Percentiles rank a stretch among this genome's conserved stretches.
Evolutionary conservation across 2,888 invertebrate species (phyloP).

Genomic region (Neoascia interrupta): DNA sequence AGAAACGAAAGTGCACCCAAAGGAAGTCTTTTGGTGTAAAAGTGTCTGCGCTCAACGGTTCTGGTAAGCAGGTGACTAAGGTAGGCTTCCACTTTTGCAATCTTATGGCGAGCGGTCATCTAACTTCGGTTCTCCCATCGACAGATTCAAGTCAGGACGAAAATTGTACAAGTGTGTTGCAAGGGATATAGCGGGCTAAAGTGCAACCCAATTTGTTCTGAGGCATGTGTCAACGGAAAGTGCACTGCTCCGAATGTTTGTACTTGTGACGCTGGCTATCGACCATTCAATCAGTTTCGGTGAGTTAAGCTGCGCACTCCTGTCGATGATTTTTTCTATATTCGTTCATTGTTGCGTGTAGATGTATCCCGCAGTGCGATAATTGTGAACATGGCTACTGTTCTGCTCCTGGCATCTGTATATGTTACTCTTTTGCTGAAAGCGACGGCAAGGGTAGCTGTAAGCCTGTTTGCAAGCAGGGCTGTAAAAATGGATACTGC

Average conservation of each 20-base stretch:
- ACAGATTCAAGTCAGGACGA: conserved; percentile 38
- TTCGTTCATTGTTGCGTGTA: too few relatives aligned
- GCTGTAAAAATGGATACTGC: conserved; percentile 76
- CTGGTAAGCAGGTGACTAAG: conserved; percentile 3
- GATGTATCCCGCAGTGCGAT: conserved; percentile 75
- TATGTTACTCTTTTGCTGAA: conserved; percentile 73
- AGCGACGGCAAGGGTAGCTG: conserved; percentile 71
- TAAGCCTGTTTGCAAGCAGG: conserved; percentile 73
- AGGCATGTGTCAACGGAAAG: conserved; percentile 71
- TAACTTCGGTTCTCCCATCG: not conserved
- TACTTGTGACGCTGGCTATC: conserved; percentile 78
- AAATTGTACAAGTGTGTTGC: conserved; percentile 71
- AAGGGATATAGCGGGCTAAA: conserved; percentile 45
- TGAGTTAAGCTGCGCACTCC: conserved; percentile 21
- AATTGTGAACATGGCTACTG: conserved; percentile 75
- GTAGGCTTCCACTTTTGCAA: too few relatives aligned
- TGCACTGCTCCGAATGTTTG: conserved; percentile 77
- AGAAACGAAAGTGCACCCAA: conserved; percentile 24
- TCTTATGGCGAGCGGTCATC: too few relatives aligned
- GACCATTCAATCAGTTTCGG: conserved; percentile 71
- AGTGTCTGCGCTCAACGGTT: conserved; percentile 11
- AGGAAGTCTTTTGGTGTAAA: not conserved
- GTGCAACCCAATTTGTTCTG: conserved; percentile 72
- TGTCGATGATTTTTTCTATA: conserved; percentile 59
- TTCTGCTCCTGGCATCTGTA: conserved; percentile 73